Base-by-base conservation (phyloP, 2,888 invertebrate genomes). In the Hecatera dysodea region DNA sequence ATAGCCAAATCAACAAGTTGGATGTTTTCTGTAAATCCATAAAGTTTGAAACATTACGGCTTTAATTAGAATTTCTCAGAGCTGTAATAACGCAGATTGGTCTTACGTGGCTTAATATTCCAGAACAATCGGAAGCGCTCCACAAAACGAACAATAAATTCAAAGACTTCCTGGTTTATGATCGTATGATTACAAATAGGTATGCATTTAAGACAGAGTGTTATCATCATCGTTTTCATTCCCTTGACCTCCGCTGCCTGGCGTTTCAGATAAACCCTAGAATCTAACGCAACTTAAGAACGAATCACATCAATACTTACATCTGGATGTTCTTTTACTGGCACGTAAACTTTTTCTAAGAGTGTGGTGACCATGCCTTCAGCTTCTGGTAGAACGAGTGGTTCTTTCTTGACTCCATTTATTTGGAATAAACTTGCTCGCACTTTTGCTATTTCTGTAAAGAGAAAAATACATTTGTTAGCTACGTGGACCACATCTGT, bases 311-410 rank as follows among this genome's bases (percentile, higher is more conserved):
- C 36, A 71, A 24, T 76, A 98, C 99, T 99, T 97, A 99, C 99
- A 96, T 99, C 99, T 97, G 99, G 99, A 96, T 99, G 99, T 96
- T 99, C 99, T 97, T 99, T 99, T 90, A 99, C 99, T 93, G 99
- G 99, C 93, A 99, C 99, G 96, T 99, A 99, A 91, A 99, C 99
- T 97, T 99, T 99, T 97, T 99, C 99, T 96, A 99, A 99, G 92
- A 99, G 97, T 91, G 99, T 98, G 88, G 98, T 98, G 91, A 98
- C 97, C 90, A 98, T 97, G 84, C 99, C 99, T 89, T 98, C 98
- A 78, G 98, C 97, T 90, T 99, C 99, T 92, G 99, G 99, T 93
- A 99, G 96, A 87, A 98, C 96, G 87, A 99, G 97, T 72, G 99
- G 98, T 93, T 99, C 99, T 94, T 99, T 99, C 95, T 98, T 98